A percentile compares a stretch with the other conserved stretches of the same genome.
Conservation (phyloP, 2,113 vertebrate genomes). For the Osmerus mordax region DNA sequence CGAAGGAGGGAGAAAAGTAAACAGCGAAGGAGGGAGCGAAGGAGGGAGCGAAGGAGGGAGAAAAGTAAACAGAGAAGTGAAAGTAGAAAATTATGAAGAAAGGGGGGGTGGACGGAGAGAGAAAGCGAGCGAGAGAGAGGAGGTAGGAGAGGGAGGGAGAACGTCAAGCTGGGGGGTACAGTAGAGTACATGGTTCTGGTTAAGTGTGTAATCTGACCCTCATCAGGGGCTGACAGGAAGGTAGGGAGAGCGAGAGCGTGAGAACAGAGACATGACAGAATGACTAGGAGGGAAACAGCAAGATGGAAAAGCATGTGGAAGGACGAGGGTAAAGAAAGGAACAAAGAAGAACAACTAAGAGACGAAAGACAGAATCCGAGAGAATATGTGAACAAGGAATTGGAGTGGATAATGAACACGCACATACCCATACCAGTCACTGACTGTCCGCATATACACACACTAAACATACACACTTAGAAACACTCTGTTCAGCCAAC, state of each 20-base stretch:
- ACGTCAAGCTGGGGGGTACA: background rate
- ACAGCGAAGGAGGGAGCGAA: too few species aligned
- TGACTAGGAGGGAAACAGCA: background rate
- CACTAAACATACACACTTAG: background rate
- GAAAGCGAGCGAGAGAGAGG: background rate
- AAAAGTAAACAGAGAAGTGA: background rate
- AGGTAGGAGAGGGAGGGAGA: background rate
- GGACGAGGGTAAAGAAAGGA: background rate
- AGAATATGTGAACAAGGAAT: background rate
- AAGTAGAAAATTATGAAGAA: background rate
- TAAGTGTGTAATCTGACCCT: slow-evolving; percentile 1
- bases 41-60: too few species aligned
- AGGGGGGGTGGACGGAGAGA: background rate
- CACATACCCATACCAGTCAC: background rate
- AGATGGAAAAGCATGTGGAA: background rate
- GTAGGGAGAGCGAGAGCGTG: background rate
- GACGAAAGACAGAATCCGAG: background rate
- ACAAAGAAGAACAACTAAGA: background rate
- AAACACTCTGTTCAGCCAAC: background rate
- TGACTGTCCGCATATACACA: background rate
- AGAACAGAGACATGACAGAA: background rate
- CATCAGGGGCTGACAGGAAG: slow-evolving; percentile 1
- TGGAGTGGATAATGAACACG: background rate
- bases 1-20: too few species aligned
- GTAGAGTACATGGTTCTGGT: background rate